Evolutionary conservation across 2,113 vertebrate genomes (phyloP), one percentile per base, ranked within the genome.

Genomic region (Seriola quinqueradiata): DNA sequence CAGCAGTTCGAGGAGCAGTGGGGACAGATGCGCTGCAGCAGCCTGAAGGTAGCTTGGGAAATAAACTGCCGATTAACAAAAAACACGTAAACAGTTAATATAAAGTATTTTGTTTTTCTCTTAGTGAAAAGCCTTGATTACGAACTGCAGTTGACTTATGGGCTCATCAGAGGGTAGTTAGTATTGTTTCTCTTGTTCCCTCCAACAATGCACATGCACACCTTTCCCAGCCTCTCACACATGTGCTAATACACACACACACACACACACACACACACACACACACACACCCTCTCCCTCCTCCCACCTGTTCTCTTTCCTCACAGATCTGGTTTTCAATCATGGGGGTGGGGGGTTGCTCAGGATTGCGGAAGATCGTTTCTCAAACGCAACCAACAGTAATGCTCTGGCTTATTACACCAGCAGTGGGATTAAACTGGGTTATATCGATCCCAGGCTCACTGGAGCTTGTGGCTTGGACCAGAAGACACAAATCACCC

Each of bases 401-500:
- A 90, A 81, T 71, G 57, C 50, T 32, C 34, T 57, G 75, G 70
- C n/a, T 90, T 87, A 88, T 85, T 88, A 84, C 85, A 77, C 70
- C 61, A 58, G 68, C 23, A 2, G 59, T 23, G 55, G 80, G 85
- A 88, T 85, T 87, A 75, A 92, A 90, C 79, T 59, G 67, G 75
- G 77, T 81, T 82, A 19, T 85, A 92, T 90, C 2, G 68, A 92
- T 90, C 65, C 40, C 46, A 54, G 60, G 50, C 77, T 88, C 84
- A 85, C 61, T 85, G 79, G 83, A 87, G 58, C 79, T 74, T 59
- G 36, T 14, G 28, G 75, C 87, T 44, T 21, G 2, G 61, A 67
- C 50, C 65, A 54, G 64, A 46, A 70, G 66, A 8, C 63, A 60
- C 44, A 60, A 8, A 85, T 82, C 83, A 85, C 4, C 1, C 21